Evolutionary conservation across 2,888 invertebrate species (phyloP), one percentile per base, ranked within the genome.

Genomic region (Lasioglossum figueresi): DNA sequence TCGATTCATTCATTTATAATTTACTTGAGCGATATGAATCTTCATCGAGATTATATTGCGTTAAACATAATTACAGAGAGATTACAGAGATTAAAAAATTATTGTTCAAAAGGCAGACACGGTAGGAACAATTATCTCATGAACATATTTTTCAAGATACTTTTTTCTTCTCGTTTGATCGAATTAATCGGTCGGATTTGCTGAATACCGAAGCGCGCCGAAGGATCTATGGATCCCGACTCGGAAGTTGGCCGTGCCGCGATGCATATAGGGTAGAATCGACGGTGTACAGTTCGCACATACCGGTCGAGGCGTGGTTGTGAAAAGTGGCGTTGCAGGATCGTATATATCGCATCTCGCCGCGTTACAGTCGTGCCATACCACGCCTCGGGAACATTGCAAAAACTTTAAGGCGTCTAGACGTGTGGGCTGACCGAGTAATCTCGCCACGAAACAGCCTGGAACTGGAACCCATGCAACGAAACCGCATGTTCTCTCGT

Each of bases 351-450:
- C 76, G 74, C 37, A 76, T 83, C 59, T 66, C 56, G 78, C 52
- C 71, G 72, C 76, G 66, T 81, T 86, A 81, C 77, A 89, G 86
- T 87, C 87, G 80, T 86, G 86, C 86, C 86, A 87, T 85, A 91
- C 89, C 88, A 88, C 86, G 86, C 83, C 85, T 89, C 82, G 86
- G 76, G 85, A 82, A 79, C 87, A 85, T 79, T 88, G 84, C 87
- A 90, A 90, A 88, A 88, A 87, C 81, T 89, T 91, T 89, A 83
- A 90, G 89, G 90, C 78, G 92, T 92, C 92, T 92, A 92, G 92
- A 92, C 92, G 92, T 91, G 92, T 92, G 92, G 92, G 92, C 85
- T 66, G 85, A 75, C 86, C 73, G 81, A 83, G 84, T 90, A 90
- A 90, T 89, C 84, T 84, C 82, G 80, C 70, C 82, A 31, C 59